Conservation (phyloP, 2,888 invertebrate species). For the Lepidonotus clava region DNA sequence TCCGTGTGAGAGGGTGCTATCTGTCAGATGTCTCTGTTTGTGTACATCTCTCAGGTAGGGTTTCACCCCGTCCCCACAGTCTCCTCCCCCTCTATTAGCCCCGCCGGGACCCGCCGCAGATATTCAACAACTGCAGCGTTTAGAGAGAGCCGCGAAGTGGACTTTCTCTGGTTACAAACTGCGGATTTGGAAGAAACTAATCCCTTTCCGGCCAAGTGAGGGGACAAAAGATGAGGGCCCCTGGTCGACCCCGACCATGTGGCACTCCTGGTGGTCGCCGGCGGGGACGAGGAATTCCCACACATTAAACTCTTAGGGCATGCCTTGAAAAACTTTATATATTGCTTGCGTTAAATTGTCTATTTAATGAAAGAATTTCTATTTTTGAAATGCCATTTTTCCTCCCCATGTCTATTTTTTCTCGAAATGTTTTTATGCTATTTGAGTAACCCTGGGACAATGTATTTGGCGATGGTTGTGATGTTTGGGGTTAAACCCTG, state of each 20-base stretch:
- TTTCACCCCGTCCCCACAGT: conserved; percentile 9
- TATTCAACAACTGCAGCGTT: neutral
- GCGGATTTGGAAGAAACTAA: conserved; percentile 13
- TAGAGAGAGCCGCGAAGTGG: neutral
- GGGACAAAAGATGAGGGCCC: neutral
- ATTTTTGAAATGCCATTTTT: too few relatives aligned
- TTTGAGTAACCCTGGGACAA: too few relatives aligned
- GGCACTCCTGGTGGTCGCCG: neutral
- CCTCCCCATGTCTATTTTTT: too few relatives aligned
- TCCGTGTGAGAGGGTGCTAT: neutral
- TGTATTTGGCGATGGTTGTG: too few relatives aligned
- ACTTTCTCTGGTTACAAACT: conserved; percentile 28
- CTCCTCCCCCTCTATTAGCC: neutral
- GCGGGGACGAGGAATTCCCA: too few relatives aligned
- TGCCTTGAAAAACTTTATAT: too few relatives aligned
- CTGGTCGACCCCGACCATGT: neutral
- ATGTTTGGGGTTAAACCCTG: too few relatives aligned
- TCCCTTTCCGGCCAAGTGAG: neutral
- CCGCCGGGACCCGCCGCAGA: neutral
- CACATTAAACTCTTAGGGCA: too few relatives aligned
- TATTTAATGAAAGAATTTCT: too few relatives aligned
- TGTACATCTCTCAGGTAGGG: conserved; percentile 7
- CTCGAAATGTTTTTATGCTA: too few relatives aligned
- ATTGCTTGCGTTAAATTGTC: too few relatives aligned
- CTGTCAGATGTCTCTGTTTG: conserved; percentile 8